These are phyloP conservation scores for Gephyroberyx darwinii DNA, from an alignment of 2,797 vertebrate genomes.

Conservation along the genomic window DNA sequence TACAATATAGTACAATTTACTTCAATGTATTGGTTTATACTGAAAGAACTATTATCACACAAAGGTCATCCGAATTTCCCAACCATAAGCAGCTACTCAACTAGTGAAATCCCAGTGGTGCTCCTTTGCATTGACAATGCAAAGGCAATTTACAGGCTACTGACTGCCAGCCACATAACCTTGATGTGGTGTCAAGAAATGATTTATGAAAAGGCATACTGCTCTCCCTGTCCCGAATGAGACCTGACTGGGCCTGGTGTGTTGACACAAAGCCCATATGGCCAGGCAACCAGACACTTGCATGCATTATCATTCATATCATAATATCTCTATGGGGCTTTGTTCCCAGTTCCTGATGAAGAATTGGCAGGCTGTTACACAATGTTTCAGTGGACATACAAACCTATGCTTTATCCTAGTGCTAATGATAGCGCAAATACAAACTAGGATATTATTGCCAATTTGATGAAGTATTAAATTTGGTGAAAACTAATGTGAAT, in stretches of 20 bases:
- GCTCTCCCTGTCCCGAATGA: conserved; percentile 57
- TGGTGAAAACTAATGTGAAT: conserved; percentile 18
- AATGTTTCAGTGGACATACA: conserved; percentile 47
- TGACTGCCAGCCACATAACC: conserved; percentile 70
- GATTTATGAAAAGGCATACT: conserved; percentile 78
- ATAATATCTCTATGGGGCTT: conserved; percentile 60
- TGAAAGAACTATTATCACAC: conserved; percentile 47
- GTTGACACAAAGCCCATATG: conserved; percentile 74
- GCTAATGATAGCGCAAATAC: conserved; percentile 6
- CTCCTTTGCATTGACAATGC: conserved; percentile 69
- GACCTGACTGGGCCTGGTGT: conserved; percentile 65
- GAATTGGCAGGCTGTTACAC: conserved; percentile 55
- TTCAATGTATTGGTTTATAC: conserved; percentile 33
- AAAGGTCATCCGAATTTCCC: conserved; percentile 70
- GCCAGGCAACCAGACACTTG: conserved; percentile 51
- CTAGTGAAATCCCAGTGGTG: conserved; percentile 56
- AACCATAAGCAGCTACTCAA: conserved; percentile 59
- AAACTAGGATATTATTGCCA: not conserved
- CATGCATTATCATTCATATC: conserved; percentile 68
- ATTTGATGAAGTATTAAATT: conserved; percentile 20
- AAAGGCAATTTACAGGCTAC: conserved; percentile 72
- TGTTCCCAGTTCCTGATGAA: conserved; percentile 57
- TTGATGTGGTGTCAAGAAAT: conserved; percentile 78
- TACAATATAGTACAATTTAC: conserved; percentile 15
- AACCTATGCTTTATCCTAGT: conserved; percentile 34